phyloP scores from a whole-genome alignment of 2,113 vertebrate species.

The Acrocephalus kingi region DNA sequence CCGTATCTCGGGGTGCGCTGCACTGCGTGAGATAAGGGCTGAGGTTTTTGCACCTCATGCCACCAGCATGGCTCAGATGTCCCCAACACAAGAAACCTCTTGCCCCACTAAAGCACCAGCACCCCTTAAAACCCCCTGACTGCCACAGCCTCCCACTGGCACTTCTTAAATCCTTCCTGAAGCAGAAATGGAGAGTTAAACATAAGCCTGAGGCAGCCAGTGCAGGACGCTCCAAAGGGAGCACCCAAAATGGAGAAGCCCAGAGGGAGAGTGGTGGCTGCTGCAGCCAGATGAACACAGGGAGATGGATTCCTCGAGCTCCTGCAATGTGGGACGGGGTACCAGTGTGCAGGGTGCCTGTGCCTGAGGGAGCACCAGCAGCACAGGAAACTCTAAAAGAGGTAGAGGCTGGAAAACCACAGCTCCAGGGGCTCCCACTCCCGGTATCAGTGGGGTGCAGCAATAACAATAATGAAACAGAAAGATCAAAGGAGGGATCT shows the following conservation, averaged over 20 bases:
- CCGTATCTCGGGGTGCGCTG: not conserved
- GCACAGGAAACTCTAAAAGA: not conserved
- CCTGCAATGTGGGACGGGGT: rapidly evolving
- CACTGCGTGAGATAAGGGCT: not conserved
- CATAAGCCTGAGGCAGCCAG: not conserved
- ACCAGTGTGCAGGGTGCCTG: rapidly evolving
- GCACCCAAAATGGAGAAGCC: not conserved
- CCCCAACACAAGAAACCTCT: not conserved
- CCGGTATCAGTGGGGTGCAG: rapidly evolving
- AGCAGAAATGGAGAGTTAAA: not conserved
- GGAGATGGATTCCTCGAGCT: not conserved
- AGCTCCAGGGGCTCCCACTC: not conserved
- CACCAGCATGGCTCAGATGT: rapidly evolving
- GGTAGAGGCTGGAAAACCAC: not conserved
- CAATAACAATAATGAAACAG: not conserved
- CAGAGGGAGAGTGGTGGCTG: not conserved
- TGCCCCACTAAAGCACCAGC: not conserved
- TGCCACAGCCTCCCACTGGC: not conserved
- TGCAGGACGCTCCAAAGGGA: not conserved
- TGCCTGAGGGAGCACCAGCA: not conserved
- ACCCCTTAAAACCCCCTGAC: rapidly evolving
- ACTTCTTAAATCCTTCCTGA: not conserved
- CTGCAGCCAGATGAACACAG: not conserved
- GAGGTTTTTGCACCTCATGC: not conserved
- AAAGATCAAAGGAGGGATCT: not conserved